Conservation (phyloP, 2,113 vertebrate species). For the Python bivittatus region DNA sequence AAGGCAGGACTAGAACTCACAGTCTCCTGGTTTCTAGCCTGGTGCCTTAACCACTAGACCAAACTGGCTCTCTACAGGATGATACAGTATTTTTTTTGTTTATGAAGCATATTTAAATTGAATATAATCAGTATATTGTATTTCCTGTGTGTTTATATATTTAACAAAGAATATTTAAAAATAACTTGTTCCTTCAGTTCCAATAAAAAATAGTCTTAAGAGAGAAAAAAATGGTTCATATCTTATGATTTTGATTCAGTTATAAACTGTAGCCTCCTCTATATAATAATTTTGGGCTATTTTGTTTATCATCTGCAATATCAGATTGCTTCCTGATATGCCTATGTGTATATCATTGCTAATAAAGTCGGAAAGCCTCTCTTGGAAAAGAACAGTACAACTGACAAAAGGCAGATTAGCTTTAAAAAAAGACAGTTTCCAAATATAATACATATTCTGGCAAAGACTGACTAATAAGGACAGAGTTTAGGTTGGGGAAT, state of each 20-base stretch:
- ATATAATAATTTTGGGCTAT: neutral
- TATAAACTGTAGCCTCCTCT: neutral
- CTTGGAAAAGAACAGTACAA: neutral
- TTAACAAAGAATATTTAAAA: neutral
- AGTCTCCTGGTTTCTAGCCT: no score
- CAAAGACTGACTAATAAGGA: neutral
- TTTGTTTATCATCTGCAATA: neutral
- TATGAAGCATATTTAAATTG: neutral
- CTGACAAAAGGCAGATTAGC: neutral
- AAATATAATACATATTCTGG: neutral
- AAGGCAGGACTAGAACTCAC: no score
- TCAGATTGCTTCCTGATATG: neutral
- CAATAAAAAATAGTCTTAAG: neutral
- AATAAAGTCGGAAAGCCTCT: neutral
- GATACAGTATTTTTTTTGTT: no score
- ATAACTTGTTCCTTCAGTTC: neutral
- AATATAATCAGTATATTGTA: neutral
- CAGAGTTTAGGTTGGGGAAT: no score
- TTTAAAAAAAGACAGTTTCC: neutral
- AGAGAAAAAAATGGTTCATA: neutral
- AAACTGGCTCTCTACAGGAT: no score
- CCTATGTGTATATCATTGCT: neutral
- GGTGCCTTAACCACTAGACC: no score
- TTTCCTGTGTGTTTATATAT: neutral
- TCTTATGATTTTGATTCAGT: neutral